Base-by-base conservation (phyloP, 2,113 vertebrate species). In the Falcunculus frontatus region DNA sequence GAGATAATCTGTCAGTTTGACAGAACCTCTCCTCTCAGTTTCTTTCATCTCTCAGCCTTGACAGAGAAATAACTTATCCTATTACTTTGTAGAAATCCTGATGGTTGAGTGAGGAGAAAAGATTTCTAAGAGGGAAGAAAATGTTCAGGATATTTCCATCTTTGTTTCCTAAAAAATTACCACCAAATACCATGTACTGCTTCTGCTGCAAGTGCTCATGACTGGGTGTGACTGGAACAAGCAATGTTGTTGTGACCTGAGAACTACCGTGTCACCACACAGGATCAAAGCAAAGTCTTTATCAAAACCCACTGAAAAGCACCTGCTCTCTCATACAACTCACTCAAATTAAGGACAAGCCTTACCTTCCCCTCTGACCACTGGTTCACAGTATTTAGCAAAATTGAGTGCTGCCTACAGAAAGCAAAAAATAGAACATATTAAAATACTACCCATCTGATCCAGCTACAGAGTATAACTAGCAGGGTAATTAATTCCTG, bases 361-460 rank as follows among this genome's bases (percentile, higher is more conserved):
- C 90, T 98, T 98, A 99, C 99, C 99, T 98, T 99, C 99, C 97
- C 98, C 99, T 97, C 98, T 99, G 68, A 98, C 97, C 93, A 99
- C 91, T 4, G 99, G 99, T 91, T 99, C 99, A 92, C 99, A 99
- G 95, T 99, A 99, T 97, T 99, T 99, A 29, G 98, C 97, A 91
- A 99, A 99, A 98, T 99, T 99, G 72, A 99, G 98, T 1, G 95
- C 98, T 86, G 99, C 99, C 99, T 99, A 77, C 67, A 97, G 60
- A 68, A 92, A 94, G 80, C 77, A 84, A 49, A 62, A 44, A 50
- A 9, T 3, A 93, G 9, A 80, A 59, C 2, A 1, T 9, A 49
- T 80, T 74, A 59, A 80, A 68, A 6, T 18, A 69, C 9, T 12
- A 18, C 10, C 11, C 35, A 60, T 50, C 41, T 74, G 18, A 82